Conservation (phyloP, 2,113 vertebrate genomes). For the Tapirus terrestris region DNA sequence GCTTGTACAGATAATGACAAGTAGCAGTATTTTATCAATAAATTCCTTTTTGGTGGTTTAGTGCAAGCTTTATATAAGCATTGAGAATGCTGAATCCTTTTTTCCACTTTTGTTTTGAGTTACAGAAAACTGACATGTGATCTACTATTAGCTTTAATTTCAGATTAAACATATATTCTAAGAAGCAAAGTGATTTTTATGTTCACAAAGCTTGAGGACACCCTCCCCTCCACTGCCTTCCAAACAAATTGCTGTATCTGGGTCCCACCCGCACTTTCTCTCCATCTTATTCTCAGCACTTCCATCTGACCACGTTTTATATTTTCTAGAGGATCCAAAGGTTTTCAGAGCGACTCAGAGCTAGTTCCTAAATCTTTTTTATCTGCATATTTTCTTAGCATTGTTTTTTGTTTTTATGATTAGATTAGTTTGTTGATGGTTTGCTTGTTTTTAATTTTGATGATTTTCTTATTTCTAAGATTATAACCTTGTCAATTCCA, state of each 20-base stretch:
- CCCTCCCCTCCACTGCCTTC: not conserved
- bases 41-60: not conserved
- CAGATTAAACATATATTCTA: not conserved
- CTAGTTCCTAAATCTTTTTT: not conserved
- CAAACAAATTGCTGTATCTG: not conserved
- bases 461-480: not conserved
- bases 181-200: not conserved
- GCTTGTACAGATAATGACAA: not conserved
- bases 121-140: not conserved
- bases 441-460: not conserved
- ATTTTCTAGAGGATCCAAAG: not conserved
- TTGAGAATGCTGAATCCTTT: not conserved
- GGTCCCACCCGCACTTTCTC: not conserved
- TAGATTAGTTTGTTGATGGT: not conserved
- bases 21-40: not conserved
- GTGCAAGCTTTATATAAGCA: not conserved
- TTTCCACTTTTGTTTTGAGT: not conserved
- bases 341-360: not conserved
- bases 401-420: not conserved
- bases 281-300: not conserved
- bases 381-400: not conserved
- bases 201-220: not conserved
- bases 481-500: not conserved
- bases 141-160: constrained; percentile 12
- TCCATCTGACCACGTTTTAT: not conserved